phyloP scores from a whole-genome alignment of 2,888 invertebrate genomes.

The Calameuta pallipes region DNA sequence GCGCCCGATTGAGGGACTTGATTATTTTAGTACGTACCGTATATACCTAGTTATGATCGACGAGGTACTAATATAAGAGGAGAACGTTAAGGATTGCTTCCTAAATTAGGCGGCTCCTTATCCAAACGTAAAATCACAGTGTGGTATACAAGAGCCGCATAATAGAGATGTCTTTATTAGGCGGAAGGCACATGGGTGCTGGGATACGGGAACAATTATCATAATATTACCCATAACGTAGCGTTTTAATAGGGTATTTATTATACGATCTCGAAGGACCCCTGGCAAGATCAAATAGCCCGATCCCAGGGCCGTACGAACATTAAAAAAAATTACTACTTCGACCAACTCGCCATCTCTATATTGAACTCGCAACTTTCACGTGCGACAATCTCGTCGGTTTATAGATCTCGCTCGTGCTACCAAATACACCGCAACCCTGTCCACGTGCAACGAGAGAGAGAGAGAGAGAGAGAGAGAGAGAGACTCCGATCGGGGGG shows the following conservation, averaged over 20 bases:
- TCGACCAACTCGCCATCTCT: not conserved
- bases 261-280: conserved; percentile 18
- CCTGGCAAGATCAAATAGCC: conserved; percentile 3
- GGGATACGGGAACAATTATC: conserved; percentile 35
- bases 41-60: not conserved
- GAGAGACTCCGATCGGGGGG: not conserved
- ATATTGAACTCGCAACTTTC: not conserved
- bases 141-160: conserved; percentile 27
- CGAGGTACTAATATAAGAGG: conserved; percentile 33
- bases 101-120: conserved; percentile 46
- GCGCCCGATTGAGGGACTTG: not conserved
- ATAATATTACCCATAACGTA: conserved; percentile 40
- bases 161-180: conserved; percentile 51
- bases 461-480: not conserved
- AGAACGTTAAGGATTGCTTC: conserved; percentile 36
- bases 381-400: not conserved
- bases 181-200: conserved; percentile 11
- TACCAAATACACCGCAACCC: not conserved
- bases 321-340: not conserved
- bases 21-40: not conserved
- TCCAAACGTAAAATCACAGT: conserved; percentile 38
- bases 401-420: not conserved
- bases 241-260: conserved; percentile 50
- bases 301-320: not conserved
- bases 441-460: not conserved